Evolutionary conservation across 2,888 invertebrate genomes (phyloP).

Genomic region (Archips crataeganus): DNA sequence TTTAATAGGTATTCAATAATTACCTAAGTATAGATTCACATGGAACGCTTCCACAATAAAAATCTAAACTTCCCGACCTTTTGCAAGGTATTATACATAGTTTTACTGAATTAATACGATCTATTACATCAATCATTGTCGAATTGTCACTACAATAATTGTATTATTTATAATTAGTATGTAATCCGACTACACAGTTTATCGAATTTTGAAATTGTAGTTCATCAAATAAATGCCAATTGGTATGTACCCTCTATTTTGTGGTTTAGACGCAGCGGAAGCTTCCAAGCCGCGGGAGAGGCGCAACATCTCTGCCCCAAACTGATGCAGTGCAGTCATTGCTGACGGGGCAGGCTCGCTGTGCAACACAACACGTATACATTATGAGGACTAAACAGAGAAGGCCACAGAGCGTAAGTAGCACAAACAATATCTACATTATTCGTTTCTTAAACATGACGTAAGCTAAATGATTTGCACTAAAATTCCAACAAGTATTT

Average conservation of each 20-base stretch:
- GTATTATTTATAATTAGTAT: not conserved
- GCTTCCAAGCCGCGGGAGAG: conserved; percentile 93
- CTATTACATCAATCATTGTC: not conserved
- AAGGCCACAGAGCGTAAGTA: conserved; percentile 45
- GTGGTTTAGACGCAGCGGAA: conserved; percentile 83
- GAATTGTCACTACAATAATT: not conserved
- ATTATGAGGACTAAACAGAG: conserved; percentile 65
- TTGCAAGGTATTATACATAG: not conserved
- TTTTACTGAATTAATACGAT: not conserved
- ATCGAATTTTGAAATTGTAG: not conserved
- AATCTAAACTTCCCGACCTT: not conserved
- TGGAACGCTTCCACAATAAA: too few species aligned
- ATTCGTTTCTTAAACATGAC: not conserved
- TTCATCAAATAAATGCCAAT: conserved; percentile 58
- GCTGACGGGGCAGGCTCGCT: conserved; percentile 92
- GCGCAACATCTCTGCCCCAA: conserved; percentile 94
- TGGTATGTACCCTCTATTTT: conserved; percentile 76
- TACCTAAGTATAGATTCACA: too few species aligned
- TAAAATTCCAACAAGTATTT: not conserved
- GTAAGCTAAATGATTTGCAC: not conserved
- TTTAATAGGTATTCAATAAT: too few species aligned
- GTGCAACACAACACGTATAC: conserved; percentile 81
- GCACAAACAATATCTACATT: not conserved
- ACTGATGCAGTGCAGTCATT: conserved; percentile 94
- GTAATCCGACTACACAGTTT: not conserved